Percentiles rank a stretch among this genome's conserved stretches.
Evolutionary conservation across 2,797 vertebrate genomes (phyloP).

Genomic region (Xenopus petersii): DNA sequence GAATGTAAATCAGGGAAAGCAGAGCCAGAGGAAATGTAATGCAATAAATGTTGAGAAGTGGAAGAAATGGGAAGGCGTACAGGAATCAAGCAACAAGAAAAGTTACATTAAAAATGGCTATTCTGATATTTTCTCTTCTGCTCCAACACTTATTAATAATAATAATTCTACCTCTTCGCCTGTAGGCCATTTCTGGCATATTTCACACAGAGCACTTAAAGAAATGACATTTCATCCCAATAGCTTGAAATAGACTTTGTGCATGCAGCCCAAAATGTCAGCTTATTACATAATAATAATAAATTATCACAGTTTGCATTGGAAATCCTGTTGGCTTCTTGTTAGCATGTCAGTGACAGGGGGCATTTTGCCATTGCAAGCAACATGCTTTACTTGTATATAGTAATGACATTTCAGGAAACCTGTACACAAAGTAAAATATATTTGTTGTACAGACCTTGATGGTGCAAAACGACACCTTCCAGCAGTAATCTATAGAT

Average conservation of each 20-base stretch:
- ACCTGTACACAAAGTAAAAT: too few relatives aligned
- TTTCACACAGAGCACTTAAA: background rate
- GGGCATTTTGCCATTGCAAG: too few relatives aligned
- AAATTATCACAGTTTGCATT: background rate
- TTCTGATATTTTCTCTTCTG: background rate
- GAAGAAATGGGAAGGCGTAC: background rate
- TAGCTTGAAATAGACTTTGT: background rate
- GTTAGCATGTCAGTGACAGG: background rate
- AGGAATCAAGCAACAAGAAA: background rate
- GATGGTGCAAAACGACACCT: too few relatives aligned
- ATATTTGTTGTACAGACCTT: too few relatives aligned
- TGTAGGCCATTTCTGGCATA: background rate
- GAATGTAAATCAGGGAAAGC: background rate
- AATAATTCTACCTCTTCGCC: background rate
- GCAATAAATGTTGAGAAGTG: background rate
- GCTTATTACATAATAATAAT: background rate
- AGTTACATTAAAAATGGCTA: background rate
- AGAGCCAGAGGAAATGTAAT: background rate
- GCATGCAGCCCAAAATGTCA: conserved; percentile 1
- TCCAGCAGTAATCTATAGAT: too few relatives aligned
- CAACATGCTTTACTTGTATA: too few relatives aligned
- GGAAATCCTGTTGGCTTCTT: background rate
- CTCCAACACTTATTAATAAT: background rate
- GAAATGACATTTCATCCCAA: conserved; percentile 1
- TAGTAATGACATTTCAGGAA: too few relatives aligned